Base-by-base conservation (phyloP, 1,140 invertebrate genomes). In the Anoplophora glabripennis region DNA sequence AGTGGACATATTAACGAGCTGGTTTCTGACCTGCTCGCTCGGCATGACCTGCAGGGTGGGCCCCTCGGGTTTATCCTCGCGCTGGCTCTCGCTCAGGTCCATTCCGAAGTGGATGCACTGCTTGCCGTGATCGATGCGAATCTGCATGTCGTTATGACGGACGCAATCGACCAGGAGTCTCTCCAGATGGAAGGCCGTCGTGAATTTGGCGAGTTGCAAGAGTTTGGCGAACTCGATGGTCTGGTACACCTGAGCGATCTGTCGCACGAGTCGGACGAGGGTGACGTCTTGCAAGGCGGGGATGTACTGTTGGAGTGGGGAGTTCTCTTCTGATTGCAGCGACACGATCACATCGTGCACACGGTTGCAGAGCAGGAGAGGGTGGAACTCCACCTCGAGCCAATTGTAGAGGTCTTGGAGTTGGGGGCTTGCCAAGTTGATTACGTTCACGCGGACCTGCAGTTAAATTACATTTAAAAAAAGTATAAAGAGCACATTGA, bases 371-470 rank as follows among this genome's bases (percentile, higher is more conserved):
- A 99, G 80, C 36, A 87, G 84, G n/a, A 98, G 78, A 1, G 96
- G 96, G 76, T 98, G 90, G 70, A 98, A 98, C 54, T 98, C 94
- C 4, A 94, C 87, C 76, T 99, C 96, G 40, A 99, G 73, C 85
- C 89, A 92, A 2, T 87, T 85, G 74, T 98, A 96, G n/a, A 99
- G 78, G 62, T 94, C 89, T 72, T 95, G 92, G 9, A 98, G 80
- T 65, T 94, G 90, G 0, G 89, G 85, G 4, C 89, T 88, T 0
- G 94, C 94, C 62, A 92, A 80, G 68, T 86, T 85, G 1, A 97
- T 86, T 9, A 98, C 89, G 72, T 93, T 93, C 58, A 90, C 73
- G 10, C 90, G 85, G 14, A 89, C 83, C 78, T 88, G 72, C 61
- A 63, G 58, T 51, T 55, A 54, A 53, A 18, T 37, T 21, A 28